Conservation (phyloP, 1,140 invertebrate species). For the Atta cephalotes region DNA sequence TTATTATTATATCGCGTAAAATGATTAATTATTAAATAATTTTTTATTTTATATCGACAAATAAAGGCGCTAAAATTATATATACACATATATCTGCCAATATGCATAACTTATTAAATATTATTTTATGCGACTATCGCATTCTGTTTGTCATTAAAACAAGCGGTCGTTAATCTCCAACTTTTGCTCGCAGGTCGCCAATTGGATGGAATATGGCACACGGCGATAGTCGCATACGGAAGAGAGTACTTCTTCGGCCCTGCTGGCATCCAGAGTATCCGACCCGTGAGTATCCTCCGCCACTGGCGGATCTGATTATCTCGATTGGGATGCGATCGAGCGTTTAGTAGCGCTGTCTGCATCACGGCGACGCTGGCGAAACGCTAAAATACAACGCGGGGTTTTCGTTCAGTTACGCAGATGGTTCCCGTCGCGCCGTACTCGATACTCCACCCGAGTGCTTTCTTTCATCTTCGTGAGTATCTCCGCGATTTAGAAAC, state of each 20-base stretch:
- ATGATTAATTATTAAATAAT: neutral
- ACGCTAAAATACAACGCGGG: slow-evolving; percentile 10
- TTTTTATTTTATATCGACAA: neutral
- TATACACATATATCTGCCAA: neutral
- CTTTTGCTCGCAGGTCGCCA: slow-evolving; percentile 89
- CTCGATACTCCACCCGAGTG: slow-evolving; percentile 35
- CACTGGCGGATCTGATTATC: neutral
- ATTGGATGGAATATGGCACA: slow-evolving; percentile 95
- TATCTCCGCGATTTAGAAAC: slow-evolving; percentile 16
- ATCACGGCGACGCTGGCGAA: neutral
- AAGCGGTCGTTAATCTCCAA: slow-evolving; percentile 11
- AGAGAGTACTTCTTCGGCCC: slow-evolving; percentile 95
- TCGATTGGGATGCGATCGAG: neutral
- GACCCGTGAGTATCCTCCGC: slow-evolving; percentile 89
- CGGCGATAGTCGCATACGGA: slow-evolving; percentile 93
- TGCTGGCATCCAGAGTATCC: slow-evolving; percentile 91
- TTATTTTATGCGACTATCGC: neutral
- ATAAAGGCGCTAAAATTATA: neutral
- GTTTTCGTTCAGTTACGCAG: slow-evolving; percentile 46
- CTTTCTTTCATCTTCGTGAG: slow-evolving; percentile 48
- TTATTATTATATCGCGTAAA: neutral
- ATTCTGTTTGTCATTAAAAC: neutral
- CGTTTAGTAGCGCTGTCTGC: slow-evolving; percentile 7
- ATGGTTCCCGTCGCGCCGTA: slow-evolving; percentile 31
- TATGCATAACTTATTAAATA: neutral